phyloP scores from a whole-genome alignment of 2,888 invertebrate species.

The Temnothorax rugatulus region DNA sequence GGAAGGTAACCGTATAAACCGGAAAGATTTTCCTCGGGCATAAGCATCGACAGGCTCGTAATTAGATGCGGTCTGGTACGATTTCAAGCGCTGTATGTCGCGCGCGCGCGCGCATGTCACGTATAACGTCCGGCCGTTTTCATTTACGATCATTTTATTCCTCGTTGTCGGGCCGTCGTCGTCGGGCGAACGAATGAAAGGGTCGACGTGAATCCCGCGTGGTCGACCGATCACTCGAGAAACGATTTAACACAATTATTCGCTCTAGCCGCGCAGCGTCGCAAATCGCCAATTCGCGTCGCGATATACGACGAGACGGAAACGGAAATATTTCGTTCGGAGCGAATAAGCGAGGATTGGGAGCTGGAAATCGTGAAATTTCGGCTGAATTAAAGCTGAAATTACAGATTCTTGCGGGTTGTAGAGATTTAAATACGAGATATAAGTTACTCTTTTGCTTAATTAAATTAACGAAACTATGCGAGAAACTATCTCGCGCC shows the following conservation, averaged over 20 bases:
- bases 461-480: neutral
- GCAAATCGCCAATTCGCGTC: neutral
- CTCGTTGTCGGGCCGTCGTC: constrained; percentile 19
- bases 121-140: constrained; percentile 22
- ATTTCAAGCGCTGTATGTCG: constrained; percentile 41
- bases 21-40: constrained; percentile 63
- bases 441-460: neutral
- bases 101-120: neutral
- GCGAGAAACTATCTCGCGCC: neutral
- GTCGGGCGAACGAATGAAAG: neutral
- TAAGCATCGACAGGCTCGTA: constrained; percentile 69
- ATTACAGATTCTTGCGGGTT: neutral
- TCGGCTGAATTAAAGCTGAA: neutral
- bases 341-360: neutral
- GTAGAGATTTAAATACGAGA: neutral
- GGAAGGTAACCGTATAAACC: constrained; percentile 52
- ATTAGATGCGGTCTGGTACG: constrained; percentile 71
- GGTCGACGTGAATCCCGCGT: constrained; percentile 23
- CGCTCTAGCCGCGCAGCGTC: neutral
- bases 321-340: neutral
- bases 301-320: neutral
- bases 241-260: constrained; percentile 46
- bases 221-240: constrained; percentile 40
- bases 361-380: neutral
- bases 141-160: constrained; percentile 49